These are phyloP conservation scores for Yponomeuta evonymella DNA, from an alignment of 2,888 invertebrate species.

Conservation along the genomic window DNA sequence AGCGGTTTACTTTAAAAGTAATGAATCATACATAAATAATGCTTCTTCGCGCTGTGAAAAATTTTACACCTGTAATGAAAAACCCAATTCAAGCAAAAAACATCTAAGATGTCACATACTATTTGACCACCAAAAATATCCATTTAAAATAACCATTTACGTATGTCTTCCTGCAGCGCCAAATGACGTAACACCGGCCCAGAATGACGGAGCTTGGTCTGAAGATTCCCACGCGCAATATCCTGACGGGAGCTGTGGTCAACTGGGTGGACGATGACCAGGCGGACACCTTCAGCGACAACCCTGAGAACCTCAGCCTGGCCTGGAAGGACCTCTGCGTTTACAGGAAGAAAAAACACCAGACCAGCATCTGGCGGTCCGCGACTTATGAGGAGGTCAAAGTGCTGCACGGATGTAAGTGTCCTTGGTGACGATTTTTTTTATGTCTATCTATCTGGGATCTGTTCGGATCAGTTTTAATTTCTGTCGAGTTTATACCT, in stretches of 20 bases:
- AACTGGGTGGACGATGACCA: constrained; percentile 48
- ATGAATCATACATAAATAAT: too few relatives aligned
- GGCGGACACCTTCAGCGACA: constrained; percentile 18
- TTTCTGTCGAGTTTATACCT: too few relatives aligned
- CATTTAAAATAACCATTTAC: background rate
- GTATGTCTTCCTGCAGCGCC: constrained; percentile 32
- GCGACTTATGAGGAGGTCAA: constrained; percentile 67
- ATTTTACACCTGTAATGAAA: background rate
- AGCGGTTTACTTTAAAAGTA: too few relatives aligned
- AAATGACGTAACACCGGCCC: constrained; percentile 45
- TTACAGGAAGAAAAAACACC: constrained; percentile 62
- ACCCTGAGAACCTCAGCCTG: constrained; percentile 59
- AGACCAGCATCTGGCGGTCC: constrained; percentile 68
- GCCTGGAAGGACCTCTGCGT: constrained; percentile 74
- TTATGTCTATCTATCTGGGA: too few relatives aligned
- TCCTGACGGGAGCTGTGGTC: constrained; percentile 61
- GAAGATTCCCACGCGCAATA: constrained; percentile 59
- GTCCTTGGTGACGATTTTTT: background rate
- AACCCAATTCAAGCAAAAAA: too few relatives aligned
- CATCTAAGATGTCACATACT: too few relatives aligned
- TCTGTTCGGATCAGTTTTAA: too few relatives aligned
- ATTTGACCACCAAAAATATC: background rate
- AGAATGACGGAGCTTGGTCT: constrained; percentile 49
- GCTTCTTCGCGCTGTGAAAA: background rate
- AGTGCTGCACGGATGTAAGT: constrained; percentile 73